Percentiles rank a stretch among this genome's conserved stretches.
Evolutionary conservation across 2,113 vertebrate species (phyloP).

Genomic region (Pitta sordida): DNA sequence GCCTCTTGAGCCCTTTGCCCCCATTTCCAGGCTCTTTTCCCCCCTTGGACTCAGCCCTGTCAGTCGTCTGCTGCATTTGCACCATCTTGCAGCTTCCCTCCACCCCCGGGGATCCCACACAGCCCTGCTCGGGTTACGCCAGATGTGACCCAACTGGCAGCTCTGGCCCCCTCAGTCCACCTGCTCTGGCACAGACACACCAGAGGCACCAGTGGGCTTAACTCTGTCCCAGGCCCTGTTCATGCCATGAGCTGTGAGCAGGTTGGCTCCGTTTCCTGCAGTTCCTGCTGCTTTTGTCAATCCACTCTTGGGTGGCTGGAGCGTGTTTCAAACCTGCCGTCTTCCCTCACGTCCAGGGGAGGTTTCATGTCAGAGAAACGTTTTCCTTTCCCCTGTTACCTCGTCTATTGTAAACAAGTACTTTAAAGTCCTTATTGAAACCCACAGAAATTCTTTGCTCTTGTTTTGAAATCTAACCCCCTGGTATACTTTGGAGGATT

Average conservation of each 20-base stretch:
- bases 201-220: constrained; percentile 13
- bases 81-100: neutral
- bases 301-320: neutral
- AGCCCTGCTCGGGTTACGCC: neutral
- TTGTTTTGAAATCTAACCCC: constrained; percentile 63
- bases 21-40: neutral
- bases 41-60: neutral
- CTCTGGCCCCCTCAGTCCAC: neutral
- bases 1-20: neutral
- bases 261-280: neutral
- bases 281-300: constrained; percentile 7
- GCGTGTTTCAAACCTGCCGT: neutral
- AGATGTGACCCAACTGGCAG: neutral
- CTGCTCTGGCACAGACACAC: neutral
- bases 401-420: constrained; percentile 43
- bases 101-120: fast-evolving
- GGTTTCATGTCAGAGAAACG: neutral
- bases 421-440: constrained; percentile 53
- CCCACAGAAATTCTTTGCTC: constrained; percentile 43
- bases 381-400: constrained; percentile 9
- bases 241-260: neutral
- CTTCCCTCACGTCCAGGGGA: neutral
- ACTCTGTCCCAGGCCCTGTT: neutral
- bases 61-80: neutral
- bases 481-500: constrained; percentile 52